Evolutionary conservation across 2,113 vertebrate genomes (phyloP), one percentile per base, ranked within the genome.

Genomic region (Hystrix cristata): DNA sequence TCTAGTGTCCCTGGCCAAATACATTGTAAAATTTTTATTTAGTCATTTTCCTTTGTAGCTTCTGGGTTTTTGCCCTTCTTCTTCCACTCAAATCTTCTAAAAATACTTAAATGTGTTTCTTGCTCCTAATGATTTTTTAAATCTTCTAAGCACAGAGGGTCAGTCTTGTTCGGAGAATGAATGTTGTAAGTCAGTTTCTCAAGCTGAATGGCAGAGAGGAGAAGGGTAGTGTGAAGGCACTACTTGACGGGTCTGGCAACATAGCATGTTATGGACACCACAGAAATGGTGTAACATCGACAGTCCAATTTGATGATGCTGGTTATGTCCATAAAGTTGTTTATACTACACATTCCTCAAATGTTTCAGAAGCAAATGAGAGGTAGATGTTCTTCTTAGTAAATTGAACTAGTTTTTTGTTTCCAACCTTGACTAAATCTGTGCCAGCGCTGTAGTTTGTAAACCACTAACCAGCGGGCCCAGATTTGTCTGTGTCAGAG

Each of bases 41-140:
- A 82, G 57, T 69, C 53, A 69, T 91, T 97, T 97, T 91, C 48
- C 43, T 94, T 82, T 72, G 23, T 91, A 57, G 4, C 19, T 93
- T 93, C 60, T 93, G 25, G 2, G 55, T 95, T 94, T 87, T 86
- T 31, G 71, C 9, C 43, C 23, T 89, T 97, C 86, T 72, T 48
- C 46, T 72, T 48, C 46, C 11, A 51, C 8, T 59, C 19, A 87
- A 53, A 51, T 19, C 15, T 89, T 89, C 88, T 79, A 74, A 81
- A 78, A 83, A 72, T 91, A 89, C 62, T 89, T 79, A 87, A 86
- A 46, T 64, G 12, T 86, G 60, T 91, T 95, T 96, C 43, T 95
- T 95, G 34, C 2, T 79, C 19, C 27, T 87, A 85, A 55, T 90
- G 7, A 46, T 60, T 88, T 62, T 74, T 29, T 0, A 46, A 83